Base-by-base conservation (phyloP, 2,888 invertebrate genomes). In the Germaria angustata region DNA sequence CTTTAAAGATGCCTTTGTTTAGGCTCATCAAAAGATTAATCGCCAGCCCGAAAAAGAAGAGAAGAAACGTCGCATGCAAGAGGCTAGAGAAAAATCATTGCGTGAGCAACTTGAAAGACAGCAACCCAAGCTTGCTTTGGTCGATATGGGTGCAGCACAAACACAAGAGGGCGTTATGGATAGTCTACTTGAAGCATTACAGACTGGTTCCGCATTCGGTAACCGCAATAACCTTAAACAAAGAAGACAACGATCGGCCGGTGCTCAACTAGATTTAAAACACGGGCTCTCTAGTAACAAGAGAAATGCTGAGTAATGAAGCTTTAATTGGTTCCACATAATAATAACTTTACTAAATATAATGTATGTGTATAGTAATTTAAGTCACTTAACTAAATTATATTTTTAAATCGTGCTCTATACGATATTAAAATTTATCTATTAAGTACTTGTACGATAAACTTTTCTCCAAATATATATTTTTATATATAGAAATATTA, bases 141-240 rank as follows among this genome's bases (percentile, higher is more conserved):
- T 98, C 11, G 98, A 98, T 89, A 98, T 98, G 94, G 97, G 97
- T 87, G 95, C 95, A 2, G 93, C 93, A 81, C 95, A 95, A 87
- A 96, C 97, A 49, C 98, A 98, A 90, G 97, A 98, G 89, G 98
- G 98, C 65, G 98, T 99, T n/a, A 98, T 99, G 98, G 99, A 99
- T 90, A 98, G 98, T 92, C 92, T 99, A 84, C 93, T 99, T 92
- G 98, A 98, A 89, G 98, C 98, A 0, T 90, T 99, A 81, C 97
- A 97, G 89, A 97, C 97, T 28, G 99, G 99, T 2, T 96, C 97
- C 0, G 98, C 98, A n/a, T 99, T 99, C 89, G 96, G 95, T 85
- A 93, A 96, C 89, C 95, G 95, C 59, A 94, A 96, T 87, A 95
- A 96, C 80, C 94, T 96, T 87, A 94, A 97, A 88, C 96, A 96